Percentiles rank a stretch among this genome's conserved stretches.
phyloP scores from a whole-genome alignment of 2,113 vertebrate species.

The Cheilinus undulatus region DNA sequence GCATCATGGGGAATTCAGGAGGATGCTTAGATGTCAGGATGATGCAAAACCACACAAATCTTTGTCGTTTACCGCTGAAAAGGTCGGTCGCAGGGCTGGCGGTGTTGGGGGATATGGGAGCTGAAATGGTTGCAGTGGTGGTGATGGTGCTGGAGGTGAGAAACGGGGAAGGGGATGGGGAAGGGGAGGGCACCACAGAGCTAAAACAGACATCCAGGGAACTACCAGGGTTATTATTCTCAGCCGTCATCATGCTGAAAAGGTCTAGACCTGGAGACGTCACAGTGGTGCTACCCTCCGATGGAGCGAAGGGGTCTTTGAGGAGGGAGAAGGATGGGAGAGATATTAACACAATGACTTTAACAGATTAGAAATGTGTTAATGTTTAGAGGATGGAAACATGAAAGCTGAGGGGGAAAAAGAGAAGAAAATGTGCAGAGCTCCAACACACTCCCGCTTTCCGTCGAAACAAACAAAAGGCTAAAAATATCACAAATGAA shows the following conservation, averaged over 20 bases:
- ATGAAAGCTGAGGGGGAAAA: slow-evolving; percentile 9
- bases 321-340: slow-evolving; percentile 50
- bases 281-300: slow-evolving; percentile 85
- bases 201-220: slow-evolving; percentile 75
- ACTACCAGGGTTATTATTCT: slow-evolving; percentile 84
- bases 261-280: slow-evolving; percentile 93
- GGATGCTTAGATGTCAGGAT: slow-evolving; percentile 16
- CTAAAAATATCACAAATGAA: slow-evolving; percentile 27
- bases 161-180: slow-evolving; percentile 66
- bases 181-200: slow-evolving; percentile 59
- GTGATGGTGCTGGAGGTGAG: slow-evolving; percentile 81
- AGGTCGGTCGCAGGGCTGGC: slow-evolving; percentile 91
- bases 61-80: slow-evolving; percentile 93
- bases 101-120: slow-evolving; percentile 85
- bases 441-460: slow-evolving; percentile 38
- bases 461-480: background rate
- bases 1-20: slow-evolving; percentile 4
- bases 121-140: slow-evolving; percentile 89
- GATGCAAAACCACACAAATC: slow-evolving; percentile 52
- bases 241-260: slow-evolving; percentile 93
- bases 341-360: slow-evolving; percentile 45
- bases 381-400: background rate
- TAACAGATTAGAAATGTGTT: slow-evolving; percentile 3
- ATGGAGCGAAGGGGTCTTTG: slow-evolving; percentile 94
- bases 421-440: slow-evolving; percentile 16